Evolutionary conservation across 2,888 invertebrate species (phyloP), one percentile per base, ranked within the genome.

Genomic region (Falcaria lacertinaria): DNA sequence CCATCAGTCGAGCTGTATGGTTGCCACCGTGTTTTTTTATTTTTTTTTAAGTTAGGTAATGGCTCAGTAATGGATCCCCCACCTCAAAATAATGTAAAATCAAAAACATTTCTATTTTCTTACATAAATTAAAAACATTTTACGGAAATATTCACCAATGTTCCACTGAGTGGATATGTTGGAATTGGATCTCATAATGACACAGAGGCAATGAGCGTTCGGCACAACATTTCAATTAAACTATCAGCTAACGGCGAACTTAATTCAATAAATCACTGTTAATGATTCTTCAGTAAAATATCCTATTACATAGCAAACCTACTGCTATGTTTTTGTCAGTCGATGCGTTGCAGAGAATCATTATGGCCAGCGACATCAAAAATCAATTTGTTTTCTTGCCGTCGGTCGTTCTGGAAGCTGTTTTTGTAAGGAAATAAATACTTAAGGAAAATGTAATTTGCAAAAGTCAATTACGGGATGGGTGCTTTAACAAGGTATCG

Each of bases 341-440:
- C 59, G 69, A 57, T 50, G 57, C 58, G 49, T 57, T 50, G 64
- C 62, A 64, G 60, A 64, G 64, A 73, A 72, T 73, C 68, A 71
- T 74, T 72, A 76, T 63, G 61, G 60, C 60, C 45, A 64, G 64
- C 63, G 68, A 76, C 80, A 84, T 83, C 77, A 83, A 80, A 81
- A 83, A 81, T 80, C 80, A 77, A 84, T 85, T 85, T 81, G 73
- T 74, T 72, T 72, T 57, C 69, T 74, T 70, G 66, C 60, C 64
- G 66, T 52, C 43, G 45, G 42, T 39, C 48, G 28, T 56, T 43
- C 46, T 54, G 54, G 48, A 51, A 54, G 52, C 48, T 56, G 56
- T 67, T 70, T 74, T 71, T 71, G 60, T 62, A 47, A 40, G 55
- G 54, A 63, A 67, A 69, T 60, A 65, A 71, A 71, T 66, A 64